These are phyloP conservation scores for Brienomyrus brachyistius DNA, from an alignment of 2,113 vertebrate genomes.

Conservation along the genomic window DNA sequence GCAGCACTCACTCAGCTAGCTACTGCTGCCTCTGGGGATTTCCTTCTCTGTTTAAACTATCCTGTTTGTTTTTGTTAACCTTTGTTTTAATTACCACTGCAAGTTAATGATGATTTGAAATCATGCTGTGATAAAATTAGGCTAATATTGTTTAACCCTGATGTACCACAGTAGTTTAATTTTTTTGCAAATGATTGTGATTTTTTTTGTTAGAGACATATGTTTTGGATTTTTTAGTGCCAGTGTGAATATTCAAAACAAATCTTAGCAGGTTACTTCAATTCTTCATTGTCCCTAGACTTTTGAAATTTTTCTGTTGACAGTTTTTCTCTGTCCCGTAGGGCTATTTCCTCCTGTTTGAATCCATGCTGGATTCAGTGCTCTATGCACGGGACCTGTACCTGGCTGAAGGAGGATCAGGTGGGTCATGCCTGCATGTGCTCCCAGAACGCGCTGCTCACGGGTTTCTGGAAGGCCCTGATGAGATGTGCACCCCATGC, in stretches of 20 bases:
- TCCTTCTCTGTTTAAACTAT: background rate
- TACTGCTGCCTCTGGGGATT: background rate
- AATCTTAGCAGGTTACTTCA: background rate
- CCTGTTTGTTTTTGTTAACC: background rate
- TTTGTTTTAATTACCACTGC: background rate
- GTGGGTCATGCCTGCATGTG: conserved; percentile 50
- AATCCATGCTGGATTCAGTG: conserved; percentile 96
- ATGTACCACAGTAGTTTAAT: background rate
- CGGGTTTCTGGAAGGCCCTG: conserved; percentile 40
- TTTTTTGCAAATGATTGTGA: background rate
- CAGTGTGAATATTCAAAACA: background rate
- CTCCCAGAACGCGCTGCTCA: background rate
- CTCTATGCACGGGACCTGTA: conserved; percentile 83
- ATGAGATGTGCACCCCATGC: conserved; percentile 51
- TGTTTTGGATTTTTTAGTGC: too few species aligned
- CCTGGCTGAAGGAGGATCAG: conserved; percentile 77
- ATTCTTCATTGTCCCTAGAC: background rate
- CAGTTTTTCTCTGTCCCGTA: conserved; percentile 37
- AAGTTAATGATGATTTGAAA: background rate
- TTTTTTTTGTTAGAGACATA: background rate
- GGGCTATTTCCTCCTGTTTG: conserved; percentile 96
- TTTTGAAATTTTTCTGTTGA: background rate
- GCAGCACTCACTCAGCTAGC: background rate
- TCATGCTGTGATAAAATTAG: background rate
- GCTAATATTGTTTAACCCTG: background rate